Conservation (phyloP, 2,113 vertebrate genomes). For the Lasiurus cinereus region DNA sequence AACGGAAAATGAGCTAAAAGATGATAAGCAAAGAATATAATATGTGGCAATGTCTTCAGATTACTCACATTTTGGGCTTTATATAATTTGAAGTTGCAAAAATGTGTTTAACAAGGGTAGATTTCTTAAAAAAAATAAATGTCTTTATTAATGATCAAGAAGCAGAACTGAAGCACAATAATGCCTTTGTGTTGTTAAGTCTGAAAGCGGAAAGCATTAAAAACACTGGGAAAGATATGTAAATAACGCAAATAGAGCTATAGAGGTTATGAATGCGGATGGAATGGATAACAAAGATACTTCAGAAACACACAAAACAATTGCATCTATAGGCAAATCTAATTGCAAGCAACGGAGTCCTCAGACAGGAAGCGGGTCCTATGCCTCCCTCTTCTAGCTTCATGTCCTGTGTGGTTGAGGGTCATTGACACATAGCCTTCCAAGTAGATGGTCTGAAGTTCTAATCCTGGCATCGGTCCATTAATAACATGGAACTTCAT, state of each 20-base stretch:
- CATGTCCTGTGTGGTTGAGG: no score
- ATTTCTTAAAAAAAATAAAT: not conserved
- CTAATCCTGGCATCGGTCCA: not conserved
- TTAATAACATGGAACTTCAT: not conserved
- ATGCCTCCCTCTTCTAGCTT: not conserved
- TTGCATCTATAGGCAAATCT: constrained; percentile 31
- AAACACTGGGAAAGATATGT: constrained; percentile 56
- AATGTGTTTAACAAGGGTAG: constrained; percentile 61
- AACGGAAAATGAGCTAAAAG: constrained; percentile 71
- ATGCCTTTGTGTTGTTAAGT: constrained; percentile 50
- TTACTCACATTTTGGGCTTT: constrained; percentile 71
- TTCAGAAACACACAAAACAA: constrained; percentile 19
- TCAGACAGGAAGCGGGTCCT: not conserved
- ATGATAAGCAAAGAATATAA: constrained; percentile 70
- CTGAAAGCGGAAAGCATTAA: constrained; percentile 45
- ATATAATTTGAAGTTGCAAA: constrained; percentile 71
- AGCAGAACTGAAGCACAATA: not conserved
- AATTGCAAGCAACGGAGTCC: not conserved
- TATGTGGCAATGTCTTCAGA: constrained; percentile 69
- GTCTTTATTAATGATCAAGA: constrained; percentile 75
- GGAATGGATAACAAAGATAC: constrained; percentile 52
- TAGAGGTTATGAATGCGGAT: constrained; percentile 70
- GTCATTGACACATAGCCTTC: not conserved
- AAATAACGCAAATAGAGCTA: constrained; percentile 66
- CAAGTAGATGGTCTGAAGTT: not conserved